These are phyloP conservation scores for Phyllostomus discolor DNA, from an alignment of 2,113 vertebrate species.

Conservation along the genomic window DNA sequence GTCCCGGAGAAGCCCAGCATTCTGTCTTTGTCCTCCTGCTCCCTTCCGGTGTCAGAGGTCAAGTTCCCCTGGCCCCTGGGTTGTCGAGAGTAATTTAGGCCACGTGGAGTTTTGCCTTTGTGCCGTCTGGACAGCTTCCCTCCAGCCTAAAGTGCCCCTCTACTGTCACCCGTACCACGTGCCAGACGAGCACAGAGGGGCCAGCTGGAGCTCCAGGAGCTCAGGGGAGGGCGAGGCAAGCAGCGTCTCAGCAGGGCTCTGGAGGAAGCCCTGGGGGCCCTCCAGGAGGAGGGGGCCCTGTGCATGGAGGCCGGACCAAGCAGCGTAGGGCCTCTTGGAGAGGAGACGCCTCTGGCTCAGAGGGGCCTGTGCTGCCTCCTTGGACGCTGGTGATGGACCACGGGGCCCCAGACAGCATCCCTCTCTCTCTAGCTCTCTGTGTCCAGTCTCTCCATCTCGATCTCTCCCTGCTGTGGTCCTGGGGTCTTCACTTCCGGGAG, in stretches of 20 bases:
- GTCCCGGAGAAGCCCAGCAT: neutral
- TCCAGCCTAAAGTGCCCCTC: neutral
- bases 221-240: neutral
- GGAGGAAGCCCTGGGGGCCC: neutral
- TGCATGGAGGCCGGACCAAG: too few relatives aligned
- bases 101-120: neutral
- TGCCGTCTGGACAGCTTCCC: neutral
- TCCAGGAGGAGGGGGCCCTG: neutral
- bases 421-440: neutral
- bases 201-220: neutral
- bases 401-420: neutral
- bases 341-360: neutral
- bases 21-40: neutral
- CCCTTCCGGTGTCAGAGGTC: neutral
- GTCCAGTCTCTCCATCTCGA: neutral
- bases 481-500: neutral
- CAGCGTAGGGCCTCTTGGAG: neutral
- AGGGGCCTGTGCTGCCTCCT: neutral
- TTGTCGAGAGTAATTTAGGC: neutral
- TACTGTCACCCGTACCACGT: neutral
- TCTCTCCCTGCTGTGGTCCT: neutral
- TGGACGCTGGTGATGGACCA: neutral
- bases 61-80: neutral
- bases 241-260: neutral
- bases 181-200: conserved; percentile 2